These are phyloP conservation scores for Oscheius sp. DNA, from an alignment of 1,140 invertebrate genomes.

Conservation along the genomic window DNA sequence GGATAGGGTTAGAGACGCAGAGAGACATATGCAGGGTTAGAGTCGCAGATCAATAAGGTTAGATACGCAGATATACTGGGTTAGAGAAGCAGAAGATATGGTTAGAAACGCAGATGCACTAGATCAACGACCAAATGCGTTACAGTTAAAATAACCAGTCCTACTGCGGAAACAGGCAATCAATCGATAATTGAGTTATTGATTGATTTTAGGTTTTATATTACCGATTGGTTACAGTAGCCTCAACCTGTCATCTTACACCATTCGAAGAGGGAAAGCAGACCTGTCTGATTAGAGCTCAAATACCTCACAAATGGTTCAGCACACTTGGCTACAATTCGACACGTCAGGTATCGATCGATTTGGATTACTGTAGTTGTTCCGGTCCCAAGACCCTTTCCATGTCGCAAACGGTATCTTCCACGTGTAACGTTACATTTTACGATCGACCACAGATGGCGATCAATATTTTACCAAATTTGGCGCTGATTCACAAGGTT, in stretches of 20 bases:
- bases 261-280: constrained; percentile 25
- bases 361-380: neutral
- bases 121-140: constrained; percentile 37
- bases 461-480: constrained; percentile 16
- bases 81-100: no score
- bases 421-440: constrained; percentile 23
- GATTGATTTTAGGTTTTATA: neutral
- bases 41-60: constrained; percentile 6
- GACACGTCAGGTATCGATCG: constrained; percentile 24
- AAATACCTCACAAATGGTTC: constrained; percentile 43
- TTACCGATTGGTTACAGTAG: constrained; percentile 5
- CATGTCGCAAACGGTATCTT: constrained; percentile 23
- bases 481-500: no score
- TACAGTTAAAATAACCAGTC: constrained; percentile 32
- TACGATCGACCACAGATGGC: constrained; percentile 33
- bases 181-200: neutral
- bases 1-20: no score
- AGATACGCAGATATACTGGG: no score
- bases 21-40: no score
- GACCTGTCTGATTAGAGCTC: constrained; percentile 35
- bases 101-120: no score
- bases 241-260: constrained; percentile 23
- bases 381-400: neutral
- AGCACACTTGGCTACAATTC: constrained; percentile 27
- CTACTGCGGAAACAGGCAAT: constrained; percentile 22